phyloP scores from a whole-genome alignment of 1,140 invertebrate genomes.

The Frieseomelitta varia region DNA sequence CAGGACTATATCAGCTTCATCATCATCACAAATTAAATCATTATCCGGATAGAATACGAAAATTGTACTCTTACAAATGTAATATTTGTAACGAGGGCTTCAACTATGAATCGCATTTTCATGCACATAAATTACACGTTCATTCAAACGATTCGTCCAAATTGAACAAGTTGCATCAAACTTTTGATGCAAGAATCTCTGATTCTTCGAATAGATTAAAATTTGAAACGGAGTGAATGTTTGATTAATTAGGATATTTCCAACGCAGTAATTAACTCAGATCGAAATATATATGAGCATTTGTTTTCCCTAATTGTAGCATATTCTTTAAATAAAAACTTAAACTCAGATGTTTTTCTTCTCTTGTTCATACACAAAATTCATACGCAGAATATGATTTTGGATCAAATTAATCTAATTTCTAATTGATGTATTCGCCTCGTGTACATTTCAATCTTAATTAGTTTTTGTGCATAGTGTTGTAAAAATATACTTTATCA shows the following conservation, averaged over 20 bases:
- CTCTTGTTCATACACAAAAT: too few relatives aligned
- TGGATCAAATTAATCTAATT: too few relatives aligned
- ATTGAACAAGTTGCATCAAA: background rate
- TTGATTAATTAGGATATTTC: background rate
- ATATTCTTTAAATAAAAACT: too few relatives aligned
- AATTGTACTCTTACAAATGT: constrained; percentile 55
- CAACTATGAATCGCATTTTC: constrained; percentile 56
- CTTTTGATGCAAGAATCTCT: accelerated
- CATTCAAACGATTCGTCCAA: constrained; percentile 26
- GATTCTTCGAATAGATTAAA: background rate
- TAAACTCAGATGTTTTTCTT: too few relatives aligned
- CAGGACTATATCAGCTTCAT: constrained; percentile 63
- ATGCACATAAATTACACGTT: constrained; percentile 69
- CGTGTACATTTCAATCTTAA: too few relatives aligned
- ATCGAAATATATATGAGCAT: background rate
- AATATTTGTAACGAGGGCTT: constrained; percentile 67
- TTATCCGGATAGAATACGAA: constrained; percentile 19
- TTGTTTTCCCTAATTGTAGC: too few relatives aligned
- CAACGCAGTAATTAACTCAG: background rate
- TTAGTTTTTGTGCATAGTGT: too few relatives aligned
- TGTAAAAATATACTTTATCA: too few relatives aligned
- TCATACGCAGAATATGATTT: too few relatives aligned
- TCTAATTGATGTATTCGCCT: too few relatives aligned
- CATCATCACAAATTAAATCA: constrained; percentile 68
- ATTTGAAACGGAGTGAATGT: background rate